Evolutionary conservation across 2,888 invertebrate species (phyloP).

Genomic region (Pristionchus japonicus): DNA sequence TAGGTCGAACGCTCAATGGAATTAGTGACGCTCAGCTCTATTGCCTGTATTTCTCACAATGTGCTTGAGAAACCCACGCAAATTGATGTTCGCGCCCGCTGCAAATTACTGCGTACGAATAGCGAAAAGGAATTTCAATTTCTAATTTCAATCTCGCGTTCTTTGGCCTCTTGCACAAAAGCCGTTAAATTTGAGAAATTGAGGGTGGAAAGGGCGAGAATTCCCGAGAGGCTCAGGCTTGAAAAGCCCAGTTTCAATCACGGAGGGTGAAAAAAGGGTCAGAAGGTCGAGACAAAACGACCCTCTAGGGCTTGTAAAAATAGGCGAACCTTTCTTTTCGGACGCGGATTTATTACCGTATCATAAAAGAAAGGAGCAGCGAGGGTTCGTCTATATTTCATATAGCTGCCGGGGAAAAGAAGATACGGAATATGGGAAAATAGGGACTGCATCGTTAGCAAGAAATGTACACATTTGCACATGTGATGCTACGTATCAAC

Average conservation of each 20-base stretch:
- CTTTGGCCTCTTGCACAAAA: neutral
- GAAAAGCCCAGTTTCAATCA: constrained; percentile 10
- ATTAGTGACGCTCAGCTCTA: neutral
- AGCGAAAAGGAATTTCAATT: neutral
- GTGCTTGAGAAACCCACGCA: too few relatives aligned
- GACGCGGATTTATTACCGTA: neutral
- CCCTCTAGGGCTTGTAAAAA: neutral
- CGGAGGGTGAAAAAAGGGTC: neutral
- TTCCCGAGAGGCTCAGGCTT: neutral
- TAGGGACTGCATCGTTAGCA: neutral
- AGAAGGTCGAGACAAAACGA: neutral
- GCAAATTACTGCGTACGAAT: neutral
- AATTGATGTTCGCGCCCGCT: too few relatives aligned
- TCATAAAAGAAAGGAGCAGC: neutral
- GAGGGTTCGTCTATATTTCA: neutral
- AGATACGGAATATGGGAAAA: neutral
- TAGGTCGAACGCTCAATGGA: neutral
- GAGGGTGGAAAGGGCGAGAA: neutral
- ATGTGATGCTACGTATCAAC: neutral
- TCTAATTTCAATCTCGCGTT: neutral
- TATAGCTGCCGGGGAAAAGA: neutral
- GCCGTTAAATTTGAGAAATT: neutral
- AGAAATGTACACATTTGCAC: neutral
- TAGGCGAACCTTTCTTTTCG: neutral
- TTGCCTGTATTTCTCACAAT: too few relatives aligned